Conservation (phyloP, 2,797 vertebrate species). For the Galaxias olidus region DNA sequence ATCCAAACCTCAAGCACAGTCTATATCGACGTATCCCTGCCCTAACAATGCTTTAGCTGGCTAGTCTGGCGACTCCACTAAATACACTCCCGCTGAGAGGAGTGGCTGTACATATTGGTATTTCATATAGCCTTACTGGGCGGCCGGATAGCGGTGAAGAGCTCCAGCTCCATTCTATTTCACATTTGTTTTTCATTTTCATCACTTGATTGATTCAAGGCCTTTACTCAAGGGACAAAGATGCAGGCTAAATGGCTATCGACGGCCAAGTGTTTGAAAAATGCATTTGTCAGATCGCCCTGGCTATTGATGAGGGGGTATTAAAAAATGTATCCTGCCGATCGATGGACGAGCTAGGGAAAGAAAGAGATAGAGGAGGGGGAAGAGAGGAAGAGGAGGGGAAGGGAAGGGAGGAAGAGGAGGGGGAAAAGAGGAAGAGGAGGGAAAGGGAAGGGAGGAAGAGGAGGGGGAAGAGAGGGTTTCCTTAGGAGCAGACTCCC, state of each 20-base stretch:
- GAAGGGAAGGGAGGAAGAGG: conserved; percentile 25
- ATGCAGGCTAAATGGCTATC: conserved; percentile 75
- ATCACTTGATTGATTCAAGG: conserved; percentile 69
- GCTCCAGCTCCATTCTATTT: conserved; percentile 37
- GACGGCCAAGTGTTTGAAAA: conserved; percentile 74
- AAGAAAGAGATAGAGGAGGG: not conserved
- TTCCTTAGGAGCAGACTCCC: not conserved
- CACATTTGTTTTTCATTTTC: conserved; percentile 73
- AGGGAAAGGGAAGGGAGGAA: conserved; percentile 14
- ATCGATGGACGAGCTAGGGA: conserved; percentile 19
- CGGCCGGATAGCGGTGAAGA: conserved; percentile 40
- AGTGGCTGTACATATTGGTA: conserved; percentile 50
- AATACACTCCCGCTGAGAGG: conserved; percentile 39
- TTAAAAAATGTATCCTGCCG: conserved; percentile 71
- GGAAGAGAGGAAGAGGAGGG: conserved; percentile 55
- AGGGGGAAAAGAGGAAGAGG: conserved; percentile 10
- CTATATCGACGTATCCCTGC: too few relatives aligned
- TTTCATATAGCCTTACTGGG: conserved; percentile 50
- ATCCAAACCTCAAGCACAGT: too few relatives aligned
- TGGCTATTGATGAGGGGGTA: conserved; percentile 70
- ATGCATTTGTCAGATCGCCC: conserved; percentile 72
- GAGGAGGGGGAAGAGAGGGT: conserved; percentile 12
- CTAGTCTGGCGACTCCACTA: too few relatives aligned
- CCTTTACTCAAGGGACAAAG: conserved; percentile 71
- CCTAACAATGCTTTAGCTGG: too few relatives aligned